Evolutionary conservation across 2,888 invertebrate genomes (phyloP), one percentile per base, ranked within the genome.

Genomic region (Scrobipalpa atriplicella): DNA sequence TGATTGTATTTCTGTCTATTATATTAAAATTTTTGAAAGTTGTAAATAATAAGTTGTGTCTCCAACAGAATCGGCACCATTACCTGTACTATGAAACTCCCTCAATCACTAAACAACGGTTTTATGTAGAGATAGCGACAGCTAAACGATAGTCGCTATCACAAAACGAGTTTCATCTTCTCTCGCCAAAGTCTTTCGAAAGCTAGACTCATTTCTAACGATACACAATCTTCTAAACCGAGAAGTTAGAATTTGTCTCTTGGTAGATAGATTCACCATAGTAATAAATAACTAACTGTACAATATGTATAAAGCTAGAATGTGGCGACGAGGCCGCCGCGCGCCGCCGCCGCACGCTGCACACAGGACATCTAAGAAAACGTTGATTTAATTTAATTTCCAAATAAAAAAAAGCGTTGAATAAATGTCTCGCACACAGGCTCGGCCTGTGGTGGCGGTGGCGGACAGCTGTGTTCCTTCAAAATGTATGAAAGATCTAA

Each of bases 261-360:
- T 47, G 6, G 47, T 7, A 47, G 47, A n/a, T 47, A 47, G 43
- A 13, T 47, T 52, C 16, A 52, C n/a, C 19, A 19, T 9, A 10
- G 52, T 52, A 52, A 52, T 52, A 52, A 52, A 52, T 52, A 19
- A 52, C 52, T 52, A 19, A 52, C 52, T 52, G 52, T 52, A 52
- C 52, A 52, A 51, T 52, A 18, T 47, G 18, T 18, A 18, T 52
- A 52, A 18, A 52, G 52, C 52, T 52, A 52, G 19, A 52, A 10
- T 18, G 52, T 18, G 52, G 52, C 52, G 52, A 52, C 10, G 52
- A 52, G 52, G n/a, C 16, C 47, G 3, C 3, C 47, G 47, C n/a
- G 5, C 6, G 3, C 3, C 47, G 47, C n/a, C 1, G 5, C n/a
- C 7, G 16, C 47, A 47, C 47, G 47, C 47, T 19, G 52, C 10